A percentile compares a stretch with the other conserved stretches of the same genome.
Conservation (phyloP, 2,888 invertebrate genomes). For the Spilarctia lutea region DNA sequence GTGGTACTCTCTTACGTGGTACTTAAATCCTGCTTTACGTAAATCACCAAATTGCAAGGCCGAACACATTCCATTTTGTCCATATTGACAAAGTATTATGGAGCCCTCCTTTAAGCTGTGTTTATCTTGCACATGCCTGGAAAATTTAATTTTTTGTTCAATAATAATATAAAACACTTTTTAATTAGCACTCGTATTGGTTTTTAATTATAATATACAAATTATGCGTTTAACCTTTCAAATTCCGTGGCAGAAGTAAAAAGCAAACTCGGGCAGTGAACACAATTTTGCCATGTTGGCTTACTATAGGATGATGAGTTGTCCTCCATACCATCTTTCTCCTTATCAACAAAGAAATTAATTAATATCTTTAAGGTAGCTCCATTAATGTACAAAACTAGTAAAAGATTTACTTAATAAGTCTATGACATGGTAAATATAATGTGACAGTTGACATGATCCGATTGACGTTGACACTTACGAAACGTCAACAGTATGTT, state of each 20-base stretch:
- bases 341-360: conserved; percentile 34
- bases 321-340: conserved; percentile 84
- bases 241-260: conserved; percentile 87
- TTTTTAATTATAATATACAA: conserved; percentile 18
- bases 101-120: conserved; percentile 95
- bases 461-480: conserved; percentile 18
- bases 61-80: conserved; percentile 94
- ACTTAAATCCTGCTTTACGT: conserved; percentile 94
- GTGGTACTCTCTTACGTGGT: conserved; percentile 92
- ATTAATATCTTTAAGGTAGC: conserved; percentile 32
- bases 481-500: neutral
- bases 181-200: conserved; percentile 5
- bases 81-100: conserved; percentile 95
- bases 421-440: conserved; percentile 51
- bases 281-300: conserved; percentile 88
- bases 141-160: conserved; percentile 21
- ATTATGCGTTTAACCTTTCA: conserved; percentile 79
- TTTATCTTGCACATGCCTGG: conserved; percentile 92
- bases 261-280: conserved; percentile 87
- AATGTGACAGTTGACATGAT: conserved; percentile 38
- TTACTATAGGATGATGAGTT: conserved; percentile 68
- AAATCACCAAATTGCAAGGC: conserved; percentile 96
- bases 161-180: neutral
- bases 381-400: conserved; percentile 31
- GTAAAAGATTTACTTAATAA: conserved; percentile 53